These are phyloP conservation scores for Bombus huntii DNA, from an alignment of 1,140 invertebrate genomes.

Conservation along the genomic window DNA sequence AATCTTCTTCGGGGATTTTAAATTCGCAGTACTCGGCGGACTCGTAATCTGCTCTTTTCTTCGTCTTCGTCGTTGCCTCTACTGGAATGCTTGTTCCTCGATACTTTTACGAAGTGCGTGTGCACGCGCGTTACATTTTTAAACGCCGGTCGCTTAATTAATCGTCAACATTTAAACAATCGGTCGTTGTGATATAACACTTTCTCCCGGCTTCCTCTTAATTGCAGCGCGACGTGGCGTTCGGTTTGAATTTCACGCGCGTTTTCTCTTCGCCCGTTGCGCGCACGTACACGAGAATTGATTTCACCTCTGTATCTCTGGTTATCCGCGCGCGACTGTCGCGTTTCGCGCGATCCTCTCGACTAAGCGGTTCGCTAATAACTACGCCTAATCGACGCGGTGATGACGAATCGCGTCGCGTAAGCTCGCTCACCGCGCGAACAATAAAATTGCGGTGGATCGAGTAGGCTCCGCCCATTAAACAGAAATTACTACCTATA, in stretches of 20 bases:
- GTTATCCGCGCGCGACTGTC: conserved; percentile 28
- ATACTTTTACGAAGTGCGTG: not conserved
- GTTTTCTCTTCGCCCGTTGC: conserved; percentile 48
- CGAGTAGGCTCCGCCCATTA: not conserved
- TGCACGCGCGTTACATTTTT: not conserved
- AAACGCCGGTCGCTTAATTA: conserved; percentile 32
- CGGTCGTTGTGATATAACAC: conserved; percentile 40
- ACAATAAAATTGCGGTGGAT: conserved; percentile 1
- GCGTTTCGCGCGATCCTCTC: not conserved
- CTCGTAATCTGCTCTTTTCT: not conserved
- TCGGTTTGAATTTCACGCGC: conserved; percentile 50
- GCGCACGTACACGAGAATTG: conserved; percentile 27
- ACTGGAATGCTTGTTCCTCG: not conserved
- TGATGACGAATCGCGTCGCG: conserved; percentile 42
- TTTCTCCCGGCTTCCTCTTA: conserved; percentile 44
- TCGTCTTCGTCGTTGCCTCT: conserved; percentile 9
- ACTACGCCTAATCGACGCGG: conserved; percentile 24
- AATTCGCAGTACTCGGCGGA: not conserved
- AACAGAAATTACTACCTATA: not conserved
- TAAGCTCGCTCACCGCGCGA: not conserved
- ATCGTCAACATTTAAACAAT: conserved; percentile 50
- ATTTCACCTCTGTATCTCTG: conserved; percentile 57
- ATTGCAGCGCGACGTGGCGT: conserved; percentile 23
- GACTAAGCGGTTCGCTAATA: conserved; percentile 32
- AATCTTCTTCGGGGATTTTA: not conserved